Base-by-base conservation (phyloP, 2,888 invertebrate species). In the Antheraea yamamai region DNA sequence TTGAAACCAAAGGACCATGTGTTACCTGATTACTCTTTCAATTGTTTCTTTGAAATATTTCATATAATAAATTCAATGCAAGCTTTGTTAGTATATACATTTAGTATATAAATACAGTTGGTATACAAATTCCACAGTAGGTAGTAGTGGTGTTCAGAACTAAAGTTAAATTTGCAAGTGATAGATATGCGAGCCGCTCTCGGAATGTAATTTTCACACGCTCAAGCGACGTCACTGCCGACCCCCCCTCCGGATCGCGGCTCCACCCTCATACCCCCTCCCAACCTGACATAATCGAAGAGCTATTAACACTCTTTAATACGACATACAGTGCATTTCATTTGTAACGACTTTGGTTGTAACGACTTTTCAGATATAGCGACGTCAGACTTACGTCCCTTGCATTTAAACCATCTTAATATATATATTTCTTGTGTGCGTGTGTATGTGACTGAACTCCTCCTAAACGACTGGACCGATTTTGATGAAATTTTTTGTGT, bases 201-300 rank as follows among this genome's bases (percentile, higher is more conserved):
- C 88, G 95, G 95, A 95, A 95, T 95, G 95, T 95, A 95, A 95
- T 95, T 93, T 95, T 94, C 93, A 91, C 95, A 91, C 93, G 92
- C 91, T 90, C 85, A 87, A 89, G 90, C 91, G 91, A 91, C 92
- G 92, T 91, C 92, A 89, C 89, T 87, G 88, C 81, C 81, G 80
- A 87, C 85, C 85, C 84, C 84, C 82, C 79, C 84, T 79, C 81
- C 80, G 79, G 83, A 80, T 77, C 79, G 72, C 81, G 75, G 81
- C 77, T 78, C 81, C 83, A 77, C 83, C 81, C 81, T 76, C 78
- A 73, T 66, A 75, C 78, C 78, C 76, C 78, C 81, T 78, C 77
- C 81, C 80, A 78, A 81, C 81, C 79, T 77, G 74, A 76, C 47
- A 4, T 52, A 87, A 82, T 20, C 78, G 4, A 71, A 79, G 87